Percentiles rank a stretch among this genome's conserved stretches.
Evolutionary conservation across 2,888 invertebrate species (phyloP).

Genomic region (Heliconius sara): DNA sequence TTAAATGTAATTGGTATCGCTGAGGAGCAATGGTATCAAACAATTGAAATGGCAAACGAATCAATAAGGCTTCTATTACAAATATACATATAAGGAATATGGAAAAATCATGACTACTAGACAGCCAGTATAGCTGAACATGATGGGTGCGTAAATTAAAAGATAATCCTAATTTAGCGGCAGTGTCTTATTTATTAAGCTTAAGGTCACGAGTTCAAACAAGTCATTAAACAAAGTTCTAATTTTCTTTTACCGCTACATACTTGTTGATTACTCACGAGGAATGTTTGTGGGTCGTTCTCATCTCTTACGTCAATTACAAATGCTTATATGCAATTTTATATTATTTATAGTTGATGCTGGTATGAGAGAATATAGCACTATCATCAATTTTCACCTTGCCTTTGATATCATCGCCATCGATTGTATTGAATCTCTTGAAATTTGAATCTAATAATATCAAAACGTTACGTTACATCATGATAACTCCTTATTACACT

Average conservation of each 20-base stretch:
- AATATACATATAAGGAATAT: not conserved
- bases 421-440: too few relatives aligned
- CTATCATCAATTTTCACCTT: too few relatives aligned
- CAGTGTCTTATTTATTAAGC: conserved; percentile 21
- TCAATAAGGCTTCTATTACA: not conserved
- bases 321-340: not conserved
- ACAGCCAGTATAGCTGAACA: not conserved
- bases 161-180: conserved; percentile 15
- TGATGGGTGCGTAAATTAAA: not conserved
- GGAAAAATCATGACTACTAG: too few relatives aligned
- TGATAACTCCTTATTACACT: not conserved
- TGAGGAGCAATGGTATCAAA: not conserved
- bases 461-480: not conserved
- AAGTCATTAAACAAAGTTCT: conserved; percentile 20
- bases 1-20: not conserved
- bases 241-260: conserved; percentile 20
- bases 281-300: conserved; percentile 19
- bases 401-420: too few relatives aligned
- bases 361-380: not conserved
- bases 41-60: not conserved
- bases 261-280: conserved; percentile 21
- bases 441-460: not conserved
- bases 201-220: conserved; percentile 17
- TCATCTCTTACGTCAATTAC: conserved; percentile 11
- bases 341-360: not conserved